Conservation (phyloP, 2,888 invertebrate species). For the Apotomis betuletana region DNA sequence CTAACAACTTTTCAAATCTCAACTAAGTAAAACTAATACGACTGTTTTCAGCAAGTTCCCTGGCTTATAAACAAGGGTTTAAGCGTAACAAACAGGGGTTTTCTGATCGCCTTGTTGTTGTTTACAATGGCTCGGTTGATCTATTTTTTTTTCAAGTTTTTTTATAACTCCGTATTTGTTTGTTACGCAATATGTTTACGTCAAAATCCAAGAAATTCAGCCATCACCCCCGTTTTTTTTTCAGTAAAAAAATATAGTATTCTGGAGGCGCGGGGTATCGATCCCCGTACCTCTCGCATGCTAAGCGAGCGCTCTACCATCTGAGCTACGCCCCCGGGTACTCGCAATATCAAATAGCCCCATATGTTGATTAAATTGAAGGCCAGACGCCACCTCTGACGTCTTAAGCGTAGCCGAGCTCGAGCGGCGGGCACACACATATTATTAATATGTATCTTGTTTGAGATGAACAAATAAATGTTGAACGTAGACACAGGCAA, state of each 20-base stretch:
- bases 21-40: no score
- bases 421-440: not conserved
- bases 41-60: no score
- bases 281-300: conserved; percentile 84
- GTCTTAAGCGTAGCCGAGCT: not conserved
- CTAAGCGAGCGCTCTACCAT: conserved; percentile 80
- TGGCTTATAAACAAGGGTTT: no score
- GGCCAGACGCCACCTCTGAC: not conserved
- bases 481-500: not conserved
- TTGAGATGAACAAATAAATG: conserved; percentile 2
- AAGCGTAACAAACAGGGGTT: no score
- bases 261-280: conserved; percentile 67
- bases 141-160: no score
- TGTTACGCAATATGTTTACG: no score
- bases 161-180: no score
- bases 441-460: not conserved
- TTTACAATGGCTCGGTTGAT: no score
- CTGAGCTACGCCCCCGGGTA: conserved; percentile 75
- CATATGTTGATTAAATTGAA: not conserved
- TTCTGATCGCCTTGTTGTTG: no score
- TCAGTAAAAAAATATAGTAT: not conserved
- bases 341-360: not conserved
- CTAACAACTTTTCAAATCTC: no score
- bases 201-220: no score
- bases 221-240: no score